These are phyloP conservation scores for Drosophila meridiana DNA, from an alignment of 2,888 invertebrate species.

Conservation along the genomic window DNA sequence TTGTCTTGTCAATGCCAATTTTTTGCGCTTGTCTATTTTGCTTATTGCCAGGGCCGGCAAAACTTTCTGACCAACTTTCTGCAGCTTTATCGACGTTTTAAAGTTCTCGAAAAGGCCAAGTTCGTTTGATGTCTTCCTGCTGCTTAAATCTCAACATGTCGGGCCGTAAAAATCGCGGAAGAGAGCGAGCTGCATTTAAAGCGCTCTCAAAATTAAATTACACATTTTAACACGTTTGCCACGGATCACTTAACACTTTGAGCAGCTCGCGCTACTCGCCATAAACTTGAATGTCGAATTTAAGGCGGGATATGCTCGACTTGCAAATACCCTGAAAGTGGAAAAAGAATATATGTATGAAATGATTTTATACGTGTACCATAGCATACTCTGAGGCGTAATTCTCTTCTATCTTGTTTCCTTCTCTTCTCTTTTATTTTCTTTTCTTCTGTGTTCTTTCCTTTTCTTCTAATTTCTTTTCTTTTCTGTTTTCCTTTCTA, in stretches of 20 bases:
- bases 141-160: slow-evolving; percentile 52
- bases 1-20: slow-evolving; percentile 69
- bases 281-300: slow-evolving; percentile 34
- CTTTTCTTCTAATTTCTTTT: no score
- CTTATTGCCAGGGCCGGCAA: slow-evolving; percentile 47
- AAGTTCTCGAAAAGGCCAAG: slow-evolving; percentile 38
- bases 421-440: neutral
- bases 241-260: slow-evolving; percentile 62
- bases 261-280: slow-evolving; percentile 36
- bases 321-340: neutral
- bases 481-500: neutral
- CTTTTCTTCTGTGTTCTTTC: neutral
- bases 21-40: slow-evolving; percentile 70
- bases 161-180: slow-evolving; percentile 39
- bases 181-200: slow-evolving; percentile 30
- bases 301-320: neutral
- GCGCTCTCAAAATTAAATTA: slow-evolving; percentile 65
- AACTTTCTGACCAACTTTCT: slow-evolving; percentile 49
- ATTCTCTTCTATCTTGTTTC: no score
- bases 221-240: slow-evolving; percentile 73
- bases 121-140: slow-evolving; percentile 13
- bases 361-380: no score
- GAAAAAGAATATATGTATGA: neutral
- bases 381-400: neutral
- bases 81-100: slow-evolving; percentile 52